Evolutionary conservation across 2,888 invertebrate genomes (phyloP).

Genomic region (Sycophila texana): DNA sequence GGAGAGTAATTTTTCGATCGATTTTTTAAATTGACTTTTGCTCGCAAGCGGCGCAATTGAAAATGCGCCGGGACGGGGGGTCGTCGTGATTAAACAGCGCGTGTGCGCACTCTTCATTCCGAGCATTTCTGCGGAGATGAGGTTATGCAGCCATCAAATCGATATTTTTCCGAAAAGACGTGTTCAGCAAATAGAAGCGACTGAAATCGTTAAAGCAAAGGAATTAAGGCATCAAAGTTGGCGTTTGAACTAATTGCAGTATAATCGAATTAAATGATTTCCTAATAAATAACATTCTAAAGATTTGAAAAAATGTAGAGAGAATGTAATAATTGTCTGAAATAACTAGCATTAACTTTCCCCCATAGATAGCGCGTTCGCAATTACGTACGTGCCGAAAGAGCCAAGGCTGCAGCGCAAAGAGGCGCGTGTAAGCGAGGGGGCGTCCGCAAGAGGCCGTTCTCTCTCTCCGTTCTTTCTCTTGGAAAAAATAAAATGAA

Average conservation of each 20-base stretch:
- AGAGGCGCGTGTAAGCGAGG: constrained; percentile 54
- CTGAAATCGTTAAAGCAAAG: background rate
- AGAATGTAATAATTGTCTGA: background rate
- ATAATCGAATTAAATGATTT: too few relatives aligned
- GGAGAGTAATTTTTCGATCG: constrained; percentile 47
- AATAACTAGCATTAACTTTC: background rate
- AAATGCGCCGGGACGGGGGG: constrained; percentile 16
- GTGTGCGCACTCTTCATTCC: background rate
- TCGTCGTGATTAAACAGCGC: constrained; percentile 21
- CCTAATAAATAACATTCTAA: background rate
- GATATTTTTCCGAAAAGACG: background rate
- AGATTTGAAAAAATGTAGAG: background rate
- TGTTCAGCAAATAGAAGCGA: background rate
- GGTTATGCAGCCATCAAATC: background rate
- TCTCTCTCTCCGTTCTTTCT: too few relatives aligned
- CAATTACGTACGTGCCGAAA: constrained; percentile 67
- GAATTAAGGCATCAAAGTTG: too few relatives aligned
- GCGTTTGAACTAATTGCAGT: too few relatives aligned
- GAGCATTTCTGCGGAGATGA: constrained; percentile 3
- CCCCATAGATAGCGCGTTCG: constrained; percentile 5
- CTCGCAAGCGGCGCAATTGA: constrained; percentile 51
- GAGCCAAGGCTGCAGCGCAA: constrained; percentile 59
- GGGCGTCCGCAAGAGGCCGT: constrained; percentile 27
- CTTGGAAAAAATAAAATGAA: background rate
- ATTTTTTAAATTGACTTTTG: constrained; percentile 44